phyloP scores from a whole-genome alignment of 1,140 invertebrate genomes.

The Platyscapa corneri region DNA sequence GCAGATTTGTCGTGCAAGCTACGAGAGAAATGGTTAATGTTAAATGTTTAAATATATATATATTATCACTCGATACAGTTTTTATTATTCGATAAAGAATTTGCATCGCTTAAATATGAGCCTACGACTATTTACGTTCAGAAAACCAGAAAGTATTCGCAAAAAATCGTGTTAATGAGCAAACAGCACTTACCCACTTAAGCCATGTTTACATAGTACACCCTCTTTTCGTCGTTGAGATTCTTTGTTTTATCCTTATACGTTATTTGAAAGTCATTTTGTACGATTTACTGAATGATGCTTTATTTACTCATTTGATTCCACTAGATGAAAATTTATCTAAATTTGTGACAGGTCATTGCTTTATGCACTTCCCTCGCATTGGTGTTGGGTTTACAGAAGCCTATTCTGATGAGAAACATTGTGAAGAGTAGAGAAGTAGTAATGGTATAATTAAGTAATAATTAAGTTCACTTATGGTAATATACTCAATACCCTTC shows the following conservation, averaged over 20 bases:
- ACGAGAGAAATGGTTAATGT: background rate
- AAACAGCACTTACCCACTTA: background rate
- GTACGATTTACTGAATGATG: background rate
- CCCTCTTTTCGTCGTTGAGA: background rate
- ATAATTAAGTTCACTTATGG: background rate
- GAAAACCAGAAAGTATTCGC: background rate
- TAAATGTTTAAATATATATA: background rate
- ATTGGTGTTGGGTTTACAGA: background rate
- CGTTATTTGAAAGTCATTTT: background rate
- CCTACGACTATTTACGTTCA: background rate
- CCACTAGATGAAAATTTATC: background rate
- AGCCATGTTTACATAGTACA: background rate
- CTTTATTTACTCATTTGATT: background rate
- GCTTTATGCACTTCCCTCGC: background rate
- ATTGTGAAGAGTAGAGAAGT: background rate
- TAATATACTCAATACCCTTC: background rate
- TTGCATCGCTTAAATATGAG: background rate
- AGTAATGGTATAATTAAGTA: too few species aligned
- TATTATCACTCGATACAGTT: background rate
- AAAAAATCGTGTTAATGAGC: constrained; percentile 1
- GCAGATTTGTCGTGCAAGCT: background rate
- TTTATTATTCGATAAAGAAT: too few species aligned
- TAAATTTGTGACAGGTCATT: background rate
- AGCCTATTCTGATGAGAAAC: background rate
- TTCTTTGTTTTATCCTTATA: background rate